These are phyloP conservation scores for Petrosia ficiformis DNA, from an alignment of 37 sponge, comb jelly and placozoan genomes.

Conservation along the genomic window DNA sequence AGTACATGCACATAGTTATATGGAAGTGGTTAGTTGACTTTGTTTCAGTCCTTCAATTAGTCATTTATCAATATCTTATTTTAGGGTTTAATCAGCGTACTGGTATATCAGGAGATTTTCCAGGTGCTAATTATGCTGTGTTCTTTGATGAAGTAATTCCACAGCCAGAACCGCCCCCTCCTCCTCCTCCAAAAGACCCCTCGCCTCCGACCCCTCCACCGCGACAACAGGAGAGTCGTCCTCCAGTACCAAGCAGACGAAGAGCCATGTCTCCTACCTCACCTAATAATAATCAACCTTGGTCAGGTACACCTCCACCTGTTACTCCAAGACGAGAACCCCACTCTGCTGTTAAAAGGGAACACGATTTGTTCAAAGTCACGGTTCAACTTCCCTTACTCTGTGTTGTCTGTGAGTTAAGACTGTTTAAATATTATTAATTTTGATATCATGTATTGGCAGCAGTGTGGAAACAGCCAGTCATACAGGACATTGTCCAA, in stretches of 20 bases:
- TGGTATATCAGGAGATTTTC: slow-evolving; percentile 63
- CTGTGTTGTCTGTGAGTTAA: slow-evolving; percentile 60
- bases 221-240: background rate
- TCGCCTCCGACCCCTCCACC: slow-evolving; percentile 8
- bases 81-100: slow-evolving; percentile 42
- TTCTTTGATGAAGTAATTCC: slow-evolving; percentile 40
- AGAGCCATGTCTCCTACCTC: slow-evolving; percentile 16
- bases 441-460: too few species aligned
- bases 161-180: slow-evolving; percentile 23
- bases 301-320: background rate
- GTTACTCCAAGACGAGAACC: background rate
- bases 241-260: background rate
- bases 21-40: too few species aligned
- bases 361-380: slow-evolving; percentile 26
- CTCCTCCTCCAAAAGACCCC: slow-evolving; percentile 15
- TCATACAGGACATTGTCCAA: too few species aligned
- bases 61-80: too few species aligned
- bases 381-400: slow-evolving; percentile 26
- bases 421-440: too few species aligned
- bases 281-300: background rate
- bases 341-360: background rate
- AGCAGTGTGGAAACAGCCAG: too few species aligned
- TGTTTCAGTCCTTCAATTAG: too few species aligned
- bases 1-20: too few species aligned
- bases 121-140: slow-evolving; percentile 53